Evolutionary conservation across 1,140 invertebrate genomes (phyloP).

Genomic region (Sarcophaga bullata): DNA sequence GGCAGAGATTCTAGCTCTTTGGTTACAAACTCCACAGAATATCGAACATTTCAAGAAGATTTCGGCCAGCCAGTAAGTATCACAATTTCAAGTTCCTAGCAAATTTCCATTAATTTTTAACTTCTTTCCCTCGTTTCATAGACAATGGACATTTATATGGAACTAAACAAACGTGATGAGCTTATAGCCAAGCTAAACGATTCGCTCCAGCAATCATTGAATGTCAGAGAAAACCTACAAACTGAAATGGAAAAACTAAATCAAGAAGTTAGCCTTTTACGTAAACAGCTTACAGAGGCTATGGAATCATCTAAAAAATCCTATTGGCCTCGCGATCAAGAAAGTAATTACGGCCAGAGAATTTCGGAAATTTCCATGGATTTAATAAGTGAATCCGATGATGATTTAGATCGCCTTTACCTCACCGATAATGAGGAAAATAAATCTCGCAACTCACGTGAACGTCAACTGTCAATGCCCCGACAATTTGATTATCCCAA

Average conservation of each 20-base stretch:
- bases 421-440: slow-evolving; percentile 57
- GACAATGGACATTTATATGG: slow-evolving; percentile 72
- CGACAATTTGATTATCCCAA: slow-evolving; percentile 43
- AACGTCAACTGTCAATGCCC: slow-evolving; percentile 61
- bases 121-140: slow-evolving; percentile 60
- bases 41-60: slow-evolving; percentile 67
- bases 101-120: neutral
- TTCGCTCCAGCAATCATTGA: slow-evolving; percentile 70
- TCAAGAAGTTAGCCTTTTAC: slow-evolving; percentile 71
- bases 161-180: slow-evolving; percentile 69
- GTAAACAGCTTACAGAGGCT: slow-evolving; percentile 70
- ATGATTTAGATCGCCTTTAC: slow-evolving; percentile 56
- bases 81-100: neutral
- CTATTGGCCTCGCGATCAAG: slow-evolving; percentile 65
- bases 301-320: slow-evolving; percentile 59
- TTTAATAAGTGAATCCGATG: slow-evolving; percentile 62
- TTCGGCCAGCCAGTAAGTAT: slow-evolving; percentile 60
- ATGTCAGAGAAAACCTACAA: slow-evolving; percentile 71
- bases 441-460: slow-evolving; percentile 53
- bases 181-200: slow-evolving; percentile 72
- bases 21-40: slow-evolving; percentile 67
- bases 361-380: slow-evolving; percentile 64
- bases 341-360: slow-evolving; percentile 57
- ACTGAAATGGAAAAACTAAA: slow-evolving; percentile 71
- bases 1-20: slow-evolving; percentile 64